phyloP scores from a whole-genome alignment of 2,113 vertebrate genomes.

The Burhinus oedicnemus region DNA sequence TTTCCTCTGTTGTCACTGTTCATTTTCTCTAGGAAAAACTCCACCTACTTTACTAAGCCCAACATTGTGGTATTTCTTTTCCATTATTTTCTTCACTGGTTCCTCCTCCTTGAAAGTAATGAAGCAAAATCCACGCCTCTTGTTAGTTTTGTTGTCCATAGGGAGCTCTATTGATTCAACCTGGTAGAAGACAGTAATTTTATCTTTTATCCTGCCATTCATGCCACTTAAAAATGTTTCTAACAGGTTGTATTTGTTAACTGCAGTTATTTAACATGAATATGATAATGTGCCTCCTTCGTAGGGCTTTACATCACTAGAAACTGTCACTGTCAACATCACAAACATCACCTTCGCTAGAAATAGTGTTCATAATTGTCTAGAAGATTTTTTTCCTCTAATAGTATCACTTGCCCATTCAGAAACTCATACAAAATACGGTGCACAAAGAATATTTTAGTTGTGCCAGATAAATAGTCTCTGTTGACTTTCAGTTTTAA shows the following conservation, averaged over 20 bases:
- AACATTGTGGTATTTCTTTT: conserved; percentile 98
- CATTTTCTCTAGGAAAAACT: not conserved
- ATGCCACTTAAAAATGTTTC: not conserved
- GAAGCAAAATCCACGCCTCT: conserved; percentile 98
- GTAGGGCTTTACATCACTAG: not conserved
- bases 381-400: not conserved
- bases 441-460: not conserved
- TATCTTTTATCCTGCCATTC: not conserved
- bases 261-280: not conserved
- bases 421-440: not conserved
- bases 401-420: not conserved
- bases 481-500: not conserved
- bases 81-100: conserved; percentile 96
- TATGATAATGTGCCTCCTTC: not conserved
- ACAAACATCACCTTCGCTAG: not conserved
- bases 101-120: conserved; percentile 98
- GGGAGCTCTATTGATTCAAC: conserved; percentile 97
- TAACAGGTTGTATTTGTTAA: not conserved
- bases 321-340: not conserved
- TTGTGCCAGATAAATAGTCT: not conserved
- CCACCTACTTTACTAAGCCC: conserved; percentile 94
- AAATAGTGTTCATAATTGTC: not conserved
- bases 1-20: not conserved
- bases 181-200: conserved; percentile 66
- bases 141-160: conserved; percentile 99